A percentile compares a stretch with the other conserved stretches of the same genome.
phyloP scores from a whole-genome alignment of 1,140 invertebrate genomes.

The Drosophila ercepeae region DNA sequence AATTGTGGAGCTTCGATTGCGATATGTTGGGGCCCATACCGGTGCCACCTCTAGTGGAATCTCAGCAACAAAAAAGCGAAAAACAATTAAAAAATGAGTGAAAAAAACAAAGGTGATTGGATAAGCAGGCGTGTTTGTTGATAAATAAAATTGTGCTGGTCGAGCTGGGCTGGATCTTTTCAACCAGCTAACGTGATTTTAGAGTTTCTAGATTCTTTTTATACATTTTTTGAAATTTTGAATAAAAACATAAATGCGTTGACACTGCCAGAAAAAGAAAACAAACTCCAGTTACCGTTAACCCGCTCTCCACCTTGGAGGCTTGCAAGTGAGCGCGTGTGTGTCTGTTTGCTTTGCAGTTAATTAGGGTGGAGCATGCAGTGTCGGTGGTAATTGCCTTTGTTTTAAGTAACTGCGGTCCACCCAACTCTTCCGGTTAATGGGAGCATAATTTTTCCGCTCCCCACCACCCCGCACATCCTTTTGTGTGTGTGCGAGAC shows the following conservation, averaged over 20 bases:
- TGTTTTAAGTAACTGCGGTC: background rate
- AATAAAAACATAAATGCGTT: background rate
- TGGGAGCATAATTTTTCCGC: background rate
- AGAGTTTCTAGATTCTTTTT: background rate
- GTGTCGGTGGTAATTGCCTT: background rate
- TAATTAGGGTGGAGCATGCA: background rate
- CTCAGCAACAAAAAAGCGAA: background rate
- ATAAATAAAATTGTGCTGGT: background rate
- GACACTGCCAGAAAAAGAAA: background rate
- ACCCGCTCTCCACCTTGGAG: background rate
- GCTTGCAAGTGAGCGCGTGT: conserved; percentile 3
- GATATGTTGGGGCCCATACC: background rate
- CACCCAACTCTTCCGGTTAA: background rate
- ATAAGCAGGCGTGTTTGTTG: conserved; percentile 1
- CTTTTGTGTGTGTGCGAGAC: conserved; percentile 4
- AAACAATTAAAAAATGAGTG: background rate
- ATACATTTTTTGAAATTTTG: background rate
- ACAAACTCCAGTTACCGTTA: conserved; percentile 43
- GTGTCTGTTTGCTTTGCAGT: conserved; percentile 3
- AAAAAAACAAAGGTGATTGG: conserved; percentile 11
- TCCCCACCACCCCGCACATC: conserved; percentile 7
- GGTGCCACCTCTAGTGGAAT: background rate
- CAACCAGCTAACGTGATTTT: background rate
- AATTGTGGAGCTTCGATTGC: background rate
- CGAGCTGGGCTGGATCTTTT: background rate